Conservation (phyloP, 2,888 invertebrate genomes). For the Leptopilina syphax region DNA sequence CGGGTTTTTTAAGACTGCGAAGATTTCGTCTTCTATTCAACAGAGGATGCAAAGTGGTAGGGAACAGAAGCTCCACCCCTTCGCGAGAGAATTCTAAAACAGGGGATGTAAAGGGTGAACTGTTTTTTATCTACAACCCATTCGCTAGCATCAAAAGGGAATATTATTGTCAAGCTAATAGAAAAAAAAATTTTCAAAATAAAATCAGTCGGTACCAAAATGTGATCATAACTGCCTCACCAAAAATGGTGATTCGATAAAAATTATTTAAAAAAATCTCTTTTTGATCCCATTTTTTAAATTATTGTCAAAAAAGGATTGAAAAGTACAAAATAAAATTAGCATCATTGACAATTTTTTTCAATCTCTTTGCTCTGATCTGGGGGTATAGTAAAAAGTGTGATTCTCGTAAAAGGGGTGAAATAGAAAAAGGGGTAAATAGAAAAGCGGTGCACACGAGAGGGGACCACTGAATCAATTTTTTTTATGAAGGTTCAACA, state of each 20-base stretch:
- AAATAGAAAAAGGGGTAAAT: conserved; percentile 22
- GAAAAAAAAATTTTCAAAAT: background rate
- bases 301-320: background rate
- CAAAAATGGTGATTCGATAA: background rate
- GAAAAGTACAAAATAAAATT: background rate
- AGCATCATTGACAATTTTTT: background rate
- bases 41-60: conserved; percentile 69
- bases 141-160: background rate
- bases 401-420: conserved; percentile 28
- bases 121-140: conserved; percentile 48
- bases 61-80: conserved; percentile 70
- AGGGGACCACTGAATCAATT: background rate
- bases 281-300: background rate
- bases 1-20: conserved; percentile 60
- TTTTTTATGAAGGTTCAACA: background rate
- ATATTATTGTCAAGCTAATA: conserved; percentile 38
- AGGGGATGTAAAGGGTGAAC: conserved; percentile 43
- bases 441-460: background rate
- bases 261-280: too few species aligned
- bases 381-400: background rate
- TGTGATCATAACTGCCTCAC: too few species aligned
- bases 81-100: conserved; percentile 57
- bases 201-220: too few species aligned
- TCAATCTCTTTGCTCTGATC: background rate
- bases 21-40: conserved; percentile 61